Conservation (phyloP, 2,113 vertebrate species). For the Rhipidura dahli region DNA sequence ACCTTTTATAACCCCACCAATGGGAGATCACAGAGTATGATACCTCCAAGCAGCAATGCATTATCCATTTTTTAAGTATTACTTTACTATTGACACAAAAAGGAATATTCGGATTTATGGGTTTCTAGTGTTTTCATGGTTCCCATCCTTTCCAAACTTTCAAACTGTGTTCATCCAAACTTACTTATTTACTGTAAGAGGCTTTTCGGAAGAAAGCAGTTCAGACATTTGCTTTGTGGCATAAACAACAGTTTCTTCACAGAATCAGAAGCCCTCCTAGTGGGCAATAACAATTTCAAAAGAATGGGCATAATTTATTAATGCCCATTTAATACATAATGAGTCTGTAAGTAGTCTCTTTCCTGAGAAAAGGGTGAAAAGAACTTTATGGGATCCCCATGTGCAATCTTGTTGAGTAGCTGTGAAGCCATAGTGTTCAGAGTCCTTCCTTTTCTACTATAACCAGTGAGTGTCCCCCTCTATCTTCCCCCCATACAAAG, state of each 20-base stretch:
- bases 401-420: background rate
- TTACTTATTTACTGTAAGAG: background rate
- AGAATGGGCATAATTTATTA: background rate
- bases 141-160: background rate
- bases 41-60: background rate
- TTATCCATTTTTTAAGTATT: background rate
- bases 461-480: background rate
- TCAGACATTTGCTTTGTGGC: background rate
- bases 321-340: background rate
- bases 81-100: background rate
- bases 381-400: background rate
- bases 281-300: background rate
- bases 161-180: background rate
- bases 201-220: background rate
- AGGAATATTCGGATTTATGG: background rate
- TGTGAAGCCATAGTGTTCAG: background rate
- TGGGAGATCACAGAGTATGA: background rate
- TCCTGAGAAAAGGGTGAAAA: background rate
- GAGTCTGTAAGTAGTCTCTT: background rate
- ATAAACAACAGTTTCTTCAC: background rate
- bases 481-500: background rate
- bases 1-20: background rate
- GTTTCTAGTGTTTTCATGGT: background rate
- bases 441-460: background rate
- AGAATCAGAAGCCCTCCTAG: background rate